phyloP scores from a whole-genome alignment of 2,797 vertebrate genomes.

The Acanthis flammea region DNA sequence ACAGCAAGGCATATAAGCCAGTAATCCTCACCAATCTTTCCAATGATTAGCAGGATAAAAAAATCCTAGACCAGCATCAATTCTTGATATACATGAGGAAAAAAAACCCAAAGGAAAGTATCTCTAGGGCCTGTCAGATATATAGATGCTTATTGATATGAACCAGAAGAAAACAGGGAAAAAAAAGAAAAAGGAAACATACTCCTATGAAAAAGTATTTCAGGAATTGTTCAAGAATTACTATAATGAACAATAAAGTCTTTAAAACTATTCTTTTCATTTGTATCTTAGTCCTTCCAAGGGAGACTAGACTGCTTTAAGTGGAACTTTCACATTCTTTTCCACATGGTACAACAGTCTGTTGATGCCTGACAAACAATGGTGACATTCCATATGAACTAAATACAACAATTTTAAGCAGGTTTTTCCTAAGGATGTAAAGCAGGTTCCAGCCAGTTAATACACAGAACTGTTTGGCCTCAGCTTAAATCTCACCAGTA shows the following conservation, averaged over 20 bases:
- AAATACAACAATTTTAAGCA: background rate
- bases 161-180: background rate
- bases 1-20: background rate
- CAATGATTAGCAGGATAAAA: constrained; percentile 34
- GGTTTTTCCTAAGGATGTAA: background rate
- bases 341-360: background rate
- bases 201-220: background rate
- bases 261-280: background rate
- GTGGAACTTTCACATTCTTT: background rate
- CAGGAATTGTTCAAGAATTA: background rate
- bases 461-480: background rate
- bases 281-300: background rate
- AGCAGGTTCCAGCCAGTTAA: background rate
- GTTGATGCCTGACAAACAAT: background rate
- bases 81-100: background rate
- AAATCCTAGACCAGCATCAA: background rate
- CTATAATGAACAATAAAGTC: background rate
- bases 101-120: background rate
- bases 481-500: background rate
- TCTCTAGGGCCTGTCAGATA: background rate
- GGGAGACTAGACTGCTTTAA: background rate
- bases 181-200: background rate
- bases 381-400: background rate
- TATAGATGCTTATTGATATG: background rate
- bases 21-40: constrained; percentile 11